Evolutionary conservation across 2,113 vertebrate species (phyloP), one percentile per base, ranked within the genome.

Genomic region (Plotosus lineatus): DNA sequence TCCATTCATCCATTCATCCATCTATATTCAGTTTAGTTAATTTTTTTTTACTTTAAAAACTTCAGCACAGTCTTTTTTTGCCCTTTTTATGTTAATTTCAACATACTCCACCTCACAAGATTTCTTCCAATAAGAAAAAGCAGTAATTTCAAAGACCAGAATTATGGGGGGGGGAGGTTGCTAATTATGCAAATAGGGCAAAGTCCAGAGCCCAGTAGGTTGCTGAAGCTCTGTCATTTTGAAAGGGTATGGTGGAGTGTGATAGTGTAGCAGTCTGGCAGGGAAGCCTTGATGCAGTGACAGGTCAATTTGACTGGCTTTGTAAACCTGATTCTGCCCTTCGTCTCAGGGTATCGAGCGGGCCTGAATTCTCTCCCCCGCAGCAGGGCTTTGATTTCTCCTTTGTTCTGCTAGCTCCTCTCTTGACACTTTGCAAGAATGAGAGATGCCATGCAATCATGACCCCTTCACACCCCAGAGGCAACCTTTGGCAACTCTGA

Each of bases 401-500:
- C 92, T 97, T 98, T 98, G 96, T 98, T 95, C 92, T 83, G 38
- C 81, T 90, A 93, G 94, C 94, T 95, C 93, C 91, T 94, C 94
- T 92, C 90, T 92, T 96, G 94, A 95, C 95, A 82, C 93, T 91
- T 94, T 91, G 90, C 94, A 95, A 98, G 96, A 98, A 96, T 95
- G 96, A 97, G 93, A 93, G 95, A 97, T 97, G 95, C 95, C 94
- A 94, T 91, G 87, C 94, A 94, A 90, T 91, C 89, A 92, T 92
- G 96, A 95, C 96, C 96, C 95, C 93, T 96, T 96, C 92, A 92
- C 96, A 94, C 95, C 93, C 92, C 88, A 90, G 92, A 85, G 91
- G 91, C 95, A 95, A 98, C 97, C 97, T 96, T 92, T 96, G 95
- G 96, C 96, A 96, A 94, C 79, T 94, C 88, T 92, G 93, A 93